phyloP scores from a whole-genome alignment of 2,797 vertebrate species.

The Lagodon rhomboides region DNA sequence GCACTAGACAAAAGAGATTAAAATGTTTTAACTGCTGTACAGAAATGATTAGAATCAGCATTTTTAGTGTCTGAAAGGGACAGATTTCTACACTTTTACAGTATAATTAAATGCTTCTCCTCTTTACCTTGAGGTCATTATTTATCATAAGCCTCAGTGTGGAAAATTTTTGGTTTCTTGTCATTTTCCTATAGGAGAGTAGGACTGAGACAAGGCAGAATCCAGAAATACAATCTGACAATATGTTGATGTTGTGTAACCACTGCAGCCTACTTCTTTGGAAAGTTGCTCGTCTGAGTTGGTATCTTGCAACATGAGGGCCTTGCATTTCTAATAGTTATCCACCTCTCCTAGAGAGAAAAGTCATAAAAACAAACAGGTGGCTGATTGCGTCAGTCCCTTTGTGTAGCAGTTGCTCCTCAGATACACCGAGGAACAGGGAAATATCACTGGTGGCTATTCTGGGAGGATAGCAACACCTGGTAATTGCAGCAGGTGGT shows the following conservation, averaged over 20 bases:
- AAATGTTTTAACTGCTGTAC: neutral
- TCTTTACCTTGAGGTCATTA: neutral
- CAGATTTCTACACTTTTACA: neutral
- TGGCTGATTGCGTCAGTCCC: slow-evolving; percentile 9
- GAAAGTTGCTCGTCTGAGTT: slow-evolving; percentile 5
- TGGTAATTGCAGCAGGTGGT: slow-evolving; percentile 7
- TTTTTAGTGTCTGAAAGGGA: neutral
- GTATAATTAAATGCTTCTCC: neutral
- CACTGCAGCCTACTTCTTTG: neutral
- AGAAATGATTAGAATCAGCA: neutral
- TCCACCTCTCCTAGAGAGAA: slow-evolving; percentile 3
- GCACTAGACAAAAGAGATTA: neutral
- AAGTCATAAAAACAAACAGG: slow-evolving; percentile 23
- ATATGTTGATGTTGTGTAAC: neutral
- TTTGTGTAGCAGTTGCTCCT: slow-evolving; percentile 23
- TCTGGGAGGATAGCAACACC: slow-evolving; percentile 30
- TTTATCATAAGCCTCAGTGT: neutral
- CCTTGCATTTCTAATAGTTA: neutral
- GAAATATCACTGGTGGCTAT: neutral
- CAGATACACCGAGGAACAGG: slow-evolving; percentile 8
- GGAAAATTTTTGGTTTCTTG: slow-evolving; percentile 10
- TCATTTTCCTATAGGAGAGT: slow-evolving; percentile 1
- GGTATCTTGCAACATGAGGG: neutral
- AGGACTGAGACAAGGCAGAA: slow-evolving; percentile 10
- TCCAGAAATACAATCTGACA: slow-evolving; percentile 9